Evolutionary conservation across 92 coral and sea anemone species (phyloP).

Genomic region (Siderastrea siderea): DNA sequence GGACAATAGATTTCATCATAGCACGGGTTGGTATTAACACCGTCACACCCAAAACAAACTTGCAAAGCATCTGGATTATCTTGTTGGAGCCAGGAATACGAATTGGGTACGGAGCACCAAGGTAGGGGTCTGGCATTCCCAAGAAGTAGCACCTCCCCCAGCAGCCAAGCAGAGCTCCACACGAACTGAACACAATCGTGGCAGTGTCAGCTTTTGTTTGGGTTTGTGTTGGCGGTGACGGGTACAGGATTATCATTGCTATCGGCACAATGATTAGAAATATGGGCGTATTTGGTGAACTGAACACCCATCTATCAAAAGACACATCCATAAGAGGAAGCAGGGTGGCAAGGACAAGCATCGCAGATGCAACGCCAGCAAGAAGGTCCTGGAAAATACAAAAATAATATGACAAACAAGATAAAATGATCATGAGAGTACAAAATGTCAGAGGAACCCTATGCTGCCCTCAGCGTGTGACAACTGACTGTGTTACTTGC

Average conservation of each 20-base stretch:
- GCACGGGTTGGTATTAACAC: constrained; percentile 84
- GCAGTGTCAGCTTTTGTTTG: constrained; percentile 93
- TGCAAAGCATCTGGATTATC: constrained; percentile 73
- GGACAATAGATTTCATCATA: constrained; percentile 78
- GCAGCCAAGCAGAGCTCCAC: constrained; percentile 83
- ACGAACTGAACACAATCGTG: constrained; percentile 79
- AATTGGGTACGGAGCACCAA: constrained; percentile 76
- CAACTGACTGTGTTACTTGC: too few relatives aligned
- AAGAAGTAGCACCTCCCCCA: constrained; percentile 76
- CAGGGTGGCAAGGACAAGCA: constrained; percentile 69
- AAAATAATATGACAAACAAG: background rate
- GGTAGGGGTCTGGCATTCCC: constrained; percentile 79
- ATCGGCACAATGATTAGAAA: constrained; percentile 80
- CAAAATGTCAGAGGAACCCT: background rate
- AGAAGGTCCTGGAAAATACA: constrained; percentile 82
- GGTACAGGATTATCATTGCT: constrained; percentile 84
- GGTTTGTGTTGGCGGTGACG: constrained; percentile 87
- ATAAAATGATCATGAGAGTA: background rate
- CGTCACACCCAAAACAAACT: constrained; percentile 83
- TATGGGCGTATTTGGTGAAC: constrained; percentile 89
- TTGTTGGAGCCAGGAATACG: constrained; percentile 73
- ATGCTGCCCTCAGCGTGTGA: too few relatives aligned
- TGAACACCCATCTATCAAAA: constrained; percentile 81
- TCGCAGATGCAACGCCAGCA: constrained; percentile 81
- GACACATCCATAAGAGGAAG: constrained; percentile 78